Base-by-base conservation (phyloP, 2,797 vertebrate species). In the Ficedula albicollis region DNA sequence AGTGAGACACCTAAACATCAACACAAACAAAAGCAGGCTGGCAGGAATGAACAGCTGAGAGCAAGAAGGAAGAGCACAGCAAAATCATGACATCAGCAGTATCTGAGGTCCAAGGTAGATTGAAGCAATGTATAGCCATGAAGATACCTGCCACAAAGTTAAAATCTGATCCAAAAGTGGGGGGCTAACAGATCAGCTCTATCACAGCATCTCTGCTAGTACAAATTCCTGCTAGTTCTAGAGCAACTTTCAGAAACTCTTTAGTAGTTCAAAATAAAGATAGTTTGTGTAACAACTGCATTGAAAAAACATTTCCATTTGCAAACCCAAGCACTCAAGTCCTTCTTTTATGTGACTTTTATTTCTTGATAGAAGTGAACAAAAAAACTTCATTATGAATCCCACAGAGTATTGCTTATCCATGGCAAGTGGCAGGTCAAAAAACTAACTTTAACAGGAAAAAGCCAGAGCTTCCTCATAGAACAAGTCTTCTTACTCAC, bases 1-100 rank as follows among this genome's bases (percentile, higher is more conserved):
- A 81, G 14, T 43, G 34, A 52, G 58, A 89, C 58, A 95, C 27
- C 46, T 54, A 91, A 94, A 54, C 30, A 92, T 64, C 29, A 68
- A 83, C 38, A 64, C 0, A 6, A 89, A 32, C 52, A 70, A 67
- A 85, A 91, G 46, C 72, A 89, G 52, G 34, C 34, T 63, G 39
- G 21, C 44, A 91, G 60, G 41, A 82, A 91, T 5, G 16, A 93
- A 87, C 14, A 74, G 48, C 73, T 73, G 38, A 66, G 39, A 69
- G 36, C 32, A 64, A 52, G 49, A 39, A 78, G n/a, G 18, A 44
- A 68, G 32, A 67, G 6, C 23, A 74, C 0, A 0, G 39, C 51
- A 92, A 85, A 80, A 87, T 44, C 49, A 43, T 15, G 17, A 48
- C 0, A 5, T 32, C 4, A 0, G 0, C 30, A 84, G 64, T n/a